phyloP scores from a whole-genome alignment of 2,113 vertebrate genomes.

The Acrocephalus arundinaceus region DNA sequence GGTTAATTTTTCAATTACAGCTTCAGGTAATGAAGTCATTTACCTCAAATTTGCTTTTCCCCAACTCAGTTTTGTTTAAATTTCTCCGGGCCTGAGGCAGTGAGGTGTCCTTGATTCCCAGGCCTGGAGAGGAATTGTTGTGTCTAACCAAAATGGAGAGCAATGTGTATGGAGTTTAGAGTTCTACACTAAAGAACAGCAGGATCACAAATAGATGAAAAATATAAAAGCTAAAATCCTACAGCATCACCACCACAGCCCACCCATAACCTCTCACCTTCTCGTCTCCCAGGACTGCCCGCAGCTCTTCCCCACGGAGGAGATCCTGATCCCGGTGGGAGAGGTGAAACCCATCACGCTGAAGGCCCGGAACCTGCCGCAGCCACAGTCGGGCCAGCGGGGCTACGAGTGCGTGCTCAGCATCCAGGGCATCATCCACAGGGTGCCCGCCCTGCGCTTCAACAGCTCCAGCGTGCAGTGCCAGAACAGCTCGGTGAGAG shows the following conservation, averaged over 20 bases:
- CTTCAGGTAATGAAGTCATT: neutral
- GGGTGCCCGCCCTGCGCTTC: slow-evolving; percentile 95
- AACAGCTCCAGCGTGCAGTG: slow-evolving; percentile 99
- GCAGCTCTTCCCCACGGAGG: slow-evolving; percentile 91
- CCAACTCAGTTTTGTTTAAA: neutral
- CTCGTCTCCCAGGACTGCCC: slow-evolving; percentile 89
- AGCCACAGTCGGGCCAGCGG: slow-evolving; percentile 94
- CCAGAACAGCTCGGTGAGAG: slow-evolving; percentile 96
- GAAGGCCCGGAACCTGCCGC: slow-evolving; percentile 93
- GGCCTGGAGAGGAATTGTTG: neutral
- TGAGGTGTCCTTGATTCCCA: neutral
- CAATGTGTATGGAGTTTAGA: neutral
- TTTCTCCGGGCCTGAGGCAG: neutral
- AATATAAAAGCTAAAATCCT: neutral
- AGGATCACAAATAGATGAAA: too few relatives aligned
- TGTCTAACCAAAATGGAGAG: neutral
- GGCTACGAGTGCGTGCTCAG: slow-evolving; percentile 96
- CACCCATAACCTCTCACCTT: neutral
- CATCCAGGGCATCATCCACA: slow-evolving; percentile 89
- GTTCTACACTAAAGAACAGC: rapidly evolving
- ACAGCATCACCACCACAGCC: neutral
- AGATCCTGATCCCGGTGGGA: slow-evolving; percentile 94
- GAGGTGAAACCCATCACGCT: slow-evolving; percentile 97
- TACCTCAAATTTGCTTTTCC: neutral
- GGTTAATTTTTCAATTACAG: neutral